Conservation (phyloP, 2,113 vertebrate species). For the Globicephala melas region DNA sequence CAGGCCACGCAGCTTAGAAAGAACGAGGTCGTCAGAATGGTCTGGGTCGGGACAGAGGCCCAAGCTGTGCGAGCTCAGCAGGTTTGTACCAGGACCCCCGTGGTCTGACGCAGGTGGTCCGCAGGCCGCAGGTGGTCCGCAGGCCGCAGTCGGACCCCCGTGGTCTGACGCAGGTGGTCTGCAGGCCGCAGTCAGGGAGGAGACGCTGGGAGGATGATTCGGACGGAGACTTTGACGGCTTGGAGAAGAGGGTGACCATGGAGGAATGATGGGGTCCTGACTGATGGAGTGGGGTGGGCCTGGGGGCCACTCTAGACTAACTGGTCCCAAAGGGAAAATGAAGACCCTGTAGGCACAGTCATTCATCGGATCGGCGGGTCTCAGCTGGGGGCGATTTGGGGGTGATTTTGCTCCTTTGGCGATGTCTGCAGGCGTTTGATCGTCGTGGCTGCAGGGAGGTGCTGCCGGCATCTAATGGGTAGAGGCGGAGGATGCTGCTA, state of each 20-base stretch:
- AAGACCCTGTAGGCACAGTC: not conserved
- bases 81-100: not conserved
- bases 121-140: too few relatives aligned
- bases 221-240: not conserved
- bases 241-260: not conserved
- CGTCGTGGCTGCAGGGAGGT: fast-evolving
- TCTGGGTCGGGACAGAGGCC: not conserved
- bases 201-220: fast-evolving
- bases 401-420: too few relatives aligned
- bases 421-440: fast-evolving
- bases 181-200: too few relatives aligned
- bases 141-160: too few relatives aligned
- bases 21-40: too few relatives aligned
- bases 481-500: not conserved
- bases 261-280: not conserved
- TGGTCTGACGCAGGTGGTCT: too few relatives aligned
- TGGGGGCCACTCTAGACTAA: not conserved
- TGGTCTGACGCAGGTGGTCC: not conserved
- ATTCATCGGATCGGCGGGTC: fast-evolving
- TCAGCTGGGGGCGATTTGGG: too few relatives aligned
- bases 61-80: fast-evolving
- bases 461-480: fast-evolving
- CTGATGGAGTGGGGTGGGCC: too few relatives aligned
- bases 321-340: fast-evolving
- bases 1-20: fast-evolving